A percentile compares a stretch with the other conserved stretches of the same genome.
These are phyloP conservation scores for human DNA, from an alignment of 2,113 vertebrate species.

Conservation along the genomic window GRCh38 chr7:71558001-71558500, in stretches of 20 bases:
- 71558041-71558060: too few relatives aligned
- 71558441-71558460: neutral
- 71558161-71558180: neutral
- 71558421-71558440: neutral
- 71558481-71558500: neutral
- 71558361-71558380: neutral
- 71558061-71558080: too few relatives aligned
- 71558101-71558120: neutral
- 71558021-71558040: too few relatives aligned
- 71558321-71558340: neutral
- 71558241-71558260: neutral
- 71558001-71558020: too few relatives aligned
- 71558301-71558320: too few relatives aligned
- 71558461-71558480: neutral
- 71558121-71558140: accelerated
- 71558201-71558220: neutral
- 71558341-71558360: neutral
- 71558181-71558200: neutral
- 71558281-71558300: neutral
- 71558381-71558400: neutral
- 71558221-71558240: neutral
- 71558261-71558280: neutral
- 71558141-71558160: neutral
- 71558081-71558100: too few relatives aligned
- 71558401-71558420: neutral